Evolutionary conservation across 2,888 invertebrate species (phyloP).

Genomic region (Tipula helvola): DNA sequence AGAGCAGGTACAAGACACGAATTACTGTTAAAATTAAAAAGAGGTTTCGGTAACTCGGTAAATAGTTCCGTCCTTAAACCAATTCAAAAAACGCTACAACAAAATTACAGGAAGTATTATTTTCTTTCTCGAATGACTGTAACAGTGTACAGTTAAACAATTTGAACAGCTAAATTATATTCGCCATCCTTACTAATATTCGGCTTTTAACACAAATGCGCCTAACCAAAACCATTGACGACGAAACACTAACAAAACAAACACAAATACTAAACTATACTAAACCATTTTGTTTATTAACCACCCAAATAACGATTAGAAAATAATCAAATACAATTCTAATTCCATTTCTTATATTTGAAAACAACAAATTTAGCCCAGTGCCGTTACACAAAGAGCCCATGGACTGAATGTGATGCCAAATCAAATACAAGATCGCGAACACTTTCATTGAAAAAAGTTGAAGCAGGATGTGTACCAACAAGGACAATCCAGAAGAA

Average conservation of each 20-base stretch:
- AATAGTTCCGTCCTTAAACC: no score
- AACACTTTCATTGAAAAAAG: slow-evolving; percentile 74
- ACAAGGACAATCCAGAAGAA: slow-evolving; percentile 81
- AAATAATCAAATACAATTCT: background rate
- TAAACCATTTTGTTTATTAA: background rate
- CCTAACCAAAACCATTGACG: background rate
- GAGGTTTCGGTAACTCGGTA: no score
- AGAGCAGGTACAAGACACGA: no score
- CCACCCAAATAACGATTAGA: background rate
- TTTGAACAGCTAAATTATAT: no score
- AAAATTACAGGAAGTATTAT: no score
- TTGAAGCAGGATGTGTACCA: slow-evolving; percentile 67
- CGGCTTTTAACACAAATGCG: background rate
- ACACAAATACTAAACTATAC: background rate
- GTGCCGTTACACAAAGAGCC: slow-evolving; percentile 75
- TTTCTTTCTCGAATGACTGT: no score
- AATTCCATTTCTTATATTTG: background rate
- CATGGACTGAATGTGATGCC: slow-evolving; percentile 80
- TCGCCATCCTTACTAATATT: no score
- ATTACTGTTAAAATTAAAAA: no score
- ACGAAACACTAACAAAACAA: background rate
- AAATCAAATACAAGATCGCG: slow-evolving; percentile 72
- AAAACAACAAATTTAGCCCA: slow-evolving; percentile 37
- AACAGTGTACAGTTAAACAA: no score
- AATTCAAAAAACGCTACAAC: no score